These are phyloP conservation scores for Oxygymnocypris stewartii DNA, from an alignment of 2,113 vertebrate species.

Conservation along the genomic window DNA sequence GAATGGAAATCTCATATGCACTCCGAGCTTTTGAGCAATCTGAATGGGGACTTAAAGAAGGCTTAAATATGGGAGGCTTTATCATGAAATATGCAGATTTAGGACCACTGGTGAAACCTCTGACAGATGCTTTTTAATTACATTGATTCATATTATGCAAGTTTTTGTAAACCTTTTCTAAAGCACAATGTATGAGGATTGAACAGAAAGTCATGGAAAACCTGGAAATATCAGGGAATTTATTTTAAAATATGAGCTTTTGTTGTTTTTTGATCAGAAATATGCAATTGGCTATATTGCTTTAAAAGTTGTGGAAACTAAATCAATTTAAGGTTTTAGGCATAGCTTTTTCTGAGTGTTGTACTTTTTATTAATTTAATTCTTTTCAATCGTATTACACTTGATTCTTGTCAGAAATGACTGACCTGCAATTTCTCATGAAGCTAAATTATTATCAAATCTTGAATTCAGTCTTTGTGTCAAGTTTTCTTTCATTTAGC, in stretches of 20 bases:
- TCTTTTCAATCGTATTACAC: neutral
- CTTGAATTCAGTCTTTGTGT: neutral
- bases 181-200: no score
- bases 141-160: neutral
- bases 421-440: neutral
- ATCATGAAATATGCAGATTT: slow-evolving; percentile 16
- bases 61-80: slow-evolving; percentile 40
- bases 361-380: neutral
- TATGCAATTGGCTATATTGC: neutral
- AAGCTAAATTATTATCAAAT: neutral
- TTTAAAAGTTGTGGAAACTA: neutral
- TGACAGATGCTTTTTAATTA: slow-evolving; percentile 6
- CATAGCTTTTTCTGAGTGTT: neutral
- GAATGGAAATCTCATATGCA: slow-evolving; percentile 50
- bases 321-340: neutral
- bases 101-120: neutral
- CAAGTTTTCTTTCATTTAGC: neutral
- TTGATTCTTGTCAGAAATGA: neutral
- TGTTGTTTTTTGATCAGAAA: neutral
- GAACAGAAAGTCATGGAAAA: neutral
- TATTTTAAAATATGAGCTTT: neutral
- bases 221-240: neutral
- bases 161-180: neutral
- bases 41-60: slow-evolving; percentile 45
- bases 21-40: slow-evolving; percentile 47